Base-by-base conservation (phyloP, 2,113 vertebrate genomes). In the Aegotheles bennettii region DNA sequence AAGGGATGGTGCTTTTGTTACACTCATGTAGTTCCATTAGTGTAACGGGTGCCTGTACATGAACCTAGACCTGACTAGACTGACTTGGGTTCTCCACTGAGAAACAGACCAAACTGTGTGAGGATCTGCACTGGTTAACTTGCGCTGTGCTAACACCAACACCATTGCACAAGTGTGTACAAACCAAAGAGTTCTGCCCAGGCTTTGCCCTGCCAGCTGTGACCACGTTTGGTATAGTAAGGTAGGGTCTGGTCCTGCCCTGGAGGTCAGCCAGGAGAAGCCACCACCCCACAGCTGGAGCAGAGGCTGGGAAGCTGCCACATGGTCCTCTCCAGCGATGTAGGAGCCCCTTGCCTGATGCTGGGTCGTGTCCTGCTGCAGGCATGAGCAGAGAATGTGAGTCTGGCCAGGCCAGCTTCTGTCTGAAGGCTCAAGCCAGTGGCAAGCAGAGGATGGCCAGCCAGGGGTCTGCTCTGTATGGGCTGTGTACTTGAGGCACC, bases 121-220 rank as follows among this genome's bases (percentile, higher is more conserved):
- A 56, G 42, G 16, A 38, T 53, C 40, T 33, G 25, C 29, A 15
- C 11, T 15, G 5, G 11, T 65, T 45, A 59, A 23, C 16, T 20
- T 1, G 1, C 3, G 3, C 53, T 54, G 45, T 12, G 11, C 59
- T 42, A 60, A 47, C 8, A 18, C 12, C 26, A 9, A 4, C 1
- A 1, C 23, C 8, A 3, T 16, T 59, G 28, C 45, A 53, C 3
- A 0, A 19, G 5, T 23, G 35, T 23, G 6, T n/a, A 28, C 36
- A 70, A 35, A 16, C 7, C 26, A 36, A 25, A 47, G 29, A 56
- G 14, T 35, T 48, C 47, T 69, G 21, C 64, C 33, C 47, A 6
- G 36, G 71, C 35, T 33, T 63, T 84, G 35, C 56, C 28, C 31
- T 0, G 1, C 36, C 63, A 70, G 42, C 31, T 19, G 57, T 31